Evolutionary conservation across 2,113 vertebrate species (phyloP).

Genomic region (Syngnathus scovelli): DNA sequence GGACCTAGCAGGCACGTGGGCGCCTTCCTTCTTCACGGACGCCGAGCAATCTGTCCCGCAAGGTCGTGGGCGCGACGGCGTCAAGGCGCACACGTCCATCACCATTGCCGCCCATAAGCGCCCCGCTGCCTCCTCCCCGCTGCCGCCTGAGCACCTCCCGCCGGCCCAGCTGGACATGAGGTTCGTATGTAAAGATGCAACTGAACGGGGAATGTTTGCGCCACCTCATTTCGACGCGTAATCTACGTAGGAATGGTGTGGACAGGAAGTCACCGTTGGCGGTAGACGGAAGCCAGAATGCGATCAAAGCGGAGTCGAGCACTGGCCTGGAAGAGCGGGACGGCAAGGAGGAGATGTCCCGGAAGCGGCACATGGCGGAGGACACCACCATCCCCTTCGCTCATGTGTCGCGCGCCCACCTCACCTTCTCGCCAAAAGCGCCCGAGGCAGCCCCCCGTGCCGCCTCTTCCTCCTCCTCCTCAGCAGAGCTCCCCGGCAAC

Average conservation of each 20-base stretch:
- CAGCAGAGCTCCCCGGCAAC: not conserved
- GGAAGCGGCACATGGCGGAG: not conserved
- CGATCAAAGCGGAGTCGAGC: not conserved
- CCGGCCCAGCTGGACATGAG: slow-evolving; percentile 19
- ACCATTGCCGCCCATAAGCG: slow-evolving; percentile 65
- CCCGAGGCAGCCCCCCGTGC: not conserved
- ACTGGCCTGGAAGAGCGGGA: slow-evolving; percentile 1
- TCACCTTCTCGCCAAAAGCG: slow-evolving; percentile 71
- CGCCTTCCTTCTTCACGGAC: not conserved
- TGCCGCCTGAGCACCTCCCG: slow-evolving; percentile 38
- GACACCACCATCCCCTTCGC: not conserved
- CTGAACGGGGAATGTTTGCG: too few species aligned
- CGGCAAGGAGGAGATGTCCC: not conserved
- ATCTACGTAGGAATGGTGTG: not conserved
- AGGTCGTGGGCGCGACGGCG: slow-evolving; percentile 40
- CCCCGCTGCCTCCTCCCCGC: slow-evolving; percentile 39
- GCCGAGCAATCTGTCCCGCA: slow-evolving; percentile 12
- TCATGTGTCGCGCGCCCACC: slow-evolving; percentile 71
- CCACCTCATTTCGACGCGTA: too few species aligned
- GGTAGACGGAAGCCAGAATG: not conserved
- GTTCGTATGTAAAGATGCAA: not conserved
- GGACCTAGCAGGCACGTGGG: not conserved
- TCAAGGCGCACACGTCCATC: slow-evolving; percentile 64
- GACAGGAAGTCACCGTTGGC: not conserved
- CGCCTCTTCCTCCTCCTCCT: not conserved